Evolutionary conservation across 2,888 invertebrate species (phyloP).

Genomic region (Drymonia ruficornis): DNA sequence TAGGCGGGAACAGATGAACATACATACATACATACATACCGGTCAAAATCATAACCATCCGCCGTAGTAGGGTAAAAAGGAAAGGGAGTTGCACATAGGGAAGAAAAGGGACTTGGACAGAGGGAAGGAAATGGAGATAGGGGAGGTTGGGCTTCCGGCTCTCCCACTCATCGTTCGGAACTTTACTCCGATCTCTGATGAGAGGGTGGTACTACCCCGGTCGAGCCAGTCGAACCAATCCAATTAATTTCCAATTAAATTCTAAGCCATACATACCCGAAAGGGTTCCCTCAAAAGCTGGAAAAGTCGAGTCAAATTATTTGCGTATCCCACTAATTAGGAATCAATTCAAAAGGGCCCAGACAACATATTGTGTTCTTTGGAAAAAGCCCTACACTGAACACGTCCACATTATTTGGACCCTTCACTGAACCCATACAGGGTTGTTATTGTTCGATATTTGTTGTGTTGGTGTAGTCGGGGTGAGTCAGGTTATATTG

Average conservation of each 20-base stretch:
- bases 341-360: conserved; percentile 67
- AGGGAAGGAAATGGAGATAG: too few relatives aligned
- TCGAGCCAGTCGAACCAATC: neutral
- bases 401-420: conserved; percentile 44
- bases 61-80: too few relatives aligned
- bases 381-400: conserved; percentile 49
- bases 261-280: conserved; percentile 12
- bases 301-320: conserved; percentile 44
- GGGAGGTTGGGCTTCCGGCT: too few relatives aligned
- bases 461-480: conserved; percentile 29
- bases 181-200: too few relatives aligned
- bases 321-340: conserved; percentile 68
- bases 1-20: too few relatives aligned
- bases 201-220: too few relatives aligned
- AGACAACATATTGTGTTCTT: conserved; percentile 67
- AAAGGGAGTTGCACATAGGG: too few relatives aligned
- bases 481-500: conserved; percentile 51
- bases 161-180: too few relatives aligned
- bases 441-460: conserved; percentile 31
- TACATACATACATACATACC: too few relatives aligned
- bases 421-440: conserved; percentile 38
- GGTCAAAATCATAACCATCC: too few relatives aligned
- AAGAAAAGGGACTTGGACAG: too few relatives aligned
- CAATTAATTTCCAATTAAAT: conserved; percentile 14
- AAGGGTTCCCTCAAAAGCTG: conserved; percentile 25